phyloP scores from a whole-genome alignment of 2,113 vertebrate genomes.

The Scalopus aquaticus region DNA sequence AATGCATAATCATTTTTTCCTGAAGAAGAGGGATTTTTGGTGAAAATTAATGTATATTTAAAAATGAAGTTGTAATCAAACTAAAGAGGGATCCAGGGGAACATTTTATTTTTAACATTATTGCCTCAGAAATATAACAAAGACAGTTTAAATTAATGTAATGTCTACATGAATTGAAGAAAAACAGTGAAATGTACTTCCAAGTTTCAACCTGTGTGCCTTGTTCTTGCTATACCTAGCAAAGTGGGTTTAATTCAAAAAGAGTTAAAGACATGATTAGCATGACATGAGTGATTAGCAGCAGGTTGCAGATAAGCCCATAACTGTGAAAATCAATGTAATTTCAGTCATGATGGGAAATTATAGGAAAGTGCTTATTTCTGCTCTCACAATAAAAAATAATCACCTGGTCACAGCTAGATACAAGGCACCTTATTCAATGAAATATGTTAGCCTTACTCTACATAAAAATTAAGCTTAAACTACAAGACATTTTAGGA shows the following conservation, averaged over 20 bases:
- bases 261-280: constrained; percentile 66
- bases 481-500: constrained; percentile 49
- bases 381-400: constrained; percentile 66
- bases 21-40: background rate
- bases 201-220: background rate
- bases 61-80: constrained; percentile 49
- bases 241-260: constrained; percentile 59
- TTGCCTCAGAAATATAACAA: constrained; percentile 16
- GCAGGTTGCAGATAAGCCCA: constrained; percentile 58
- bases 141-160: background rate
- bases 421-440: constrained; percentile 48
- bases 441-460: constrained; percentile 61
- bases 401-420: constrained; percentile 66
- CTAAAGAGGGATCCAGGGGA: background rate
- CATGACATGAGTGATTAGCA: constrained; percentile 67
- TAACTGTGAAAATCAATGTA: constrained; percentile 78
- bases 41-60: constrained; percentile 50
- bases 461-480: constrained; percentile 53
- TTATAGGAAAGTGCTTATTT: constrained; percentile 74
- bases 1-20: background rate
- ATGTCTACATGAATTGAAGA: background rate
- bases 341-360: constrained; percentile 74
- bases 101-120: constrained; percentile 34
- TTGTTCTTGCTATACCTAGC: constrained; percentile 17
- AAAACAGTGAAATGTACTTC: constrained; percentile 19